Evolutionary conservation across 2,797 vertebrate species (phyloP), one percentile per base, ranked within the genome.

Genomic region (Pseudomugil tenellus): DNA sequence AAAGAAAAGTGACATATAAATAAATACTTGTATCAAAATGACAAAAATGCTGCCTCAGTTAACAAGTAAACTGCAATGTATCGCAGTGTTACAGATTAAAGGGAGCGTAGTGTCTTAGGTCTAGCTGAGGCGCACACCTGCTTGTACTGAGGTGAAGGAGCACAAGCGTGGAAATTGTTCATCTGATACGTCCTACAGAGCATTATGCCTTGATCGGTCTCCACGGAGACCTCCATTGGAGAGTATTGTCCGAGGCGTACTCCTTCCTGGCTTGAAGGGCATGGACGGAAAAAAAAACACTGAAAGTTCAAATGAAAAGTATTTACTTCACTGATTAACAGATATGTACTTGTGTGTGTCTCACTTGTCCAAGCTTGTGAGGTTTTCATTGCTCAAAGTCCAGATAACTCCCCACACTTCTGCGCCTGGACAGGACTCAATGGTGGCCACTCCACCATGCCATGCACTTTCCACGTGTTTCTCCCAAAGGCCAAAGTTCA

Each of bases 321-420:
- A 46, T 14, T 12, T 48, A 70, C 46, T 2, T 3, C 16, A 26
- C 9, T 19, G 41, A 49, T 35, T 2, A 54, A 48, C 35, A 31
- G n/a, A 12, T 39, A 16, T 8, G 14, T n/a, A 14, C 49, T 12
- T 21, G 12, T 41, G 28, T 23, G 23, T 19, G 25, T 76, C 96
- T 94, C 93, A 98, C 98, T 92, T 83, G 92, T 99, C 97, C 65
- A 99, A 92, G 26, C 92, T 96, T 54, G 56, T 49, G 52, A 96
- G 88, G 89, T 96, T 83, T 75, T 92, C 89, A 8, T 85, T 46
- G 74, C 86, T 92, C 91, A 99, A 84, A 88, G 87, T 95, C 97
- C 97, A 99, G 19, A 98, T 90, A 3, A 97, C 90, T 41, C 98
- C 97, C 97, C 97, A 99, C 0, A 98, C 96, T 72, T 96, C 96